These are phyloP conservation scores for Nycticebus coucang DNA, from an alignment of 2,113 vertebrate genomes.

Conservation along the genomic window DNA sequence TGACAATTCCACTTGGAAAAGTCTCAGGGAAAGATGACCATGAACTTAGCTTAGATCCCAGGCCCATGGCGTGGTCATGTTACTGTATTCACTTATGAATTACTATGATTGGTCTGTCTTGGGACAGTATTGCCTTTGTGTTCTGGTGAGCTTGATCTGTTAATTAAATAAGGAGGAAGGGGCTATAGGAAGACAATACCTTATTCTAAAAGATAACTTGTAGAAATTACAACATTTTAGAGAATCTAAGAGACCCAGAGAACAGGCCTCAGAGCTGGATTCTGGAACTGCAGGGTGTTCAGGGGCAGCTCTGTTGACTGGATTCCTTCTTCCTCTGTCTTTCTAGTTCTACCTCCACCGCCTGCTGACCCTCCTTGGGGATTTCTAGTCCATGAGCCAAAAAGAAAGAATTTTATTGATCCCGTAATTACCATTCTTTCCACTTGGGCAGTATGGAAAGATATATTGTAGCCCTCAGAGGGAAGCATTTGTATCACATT, in stretches of 20 bases:
- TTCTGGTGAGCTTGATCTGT: not conserved
- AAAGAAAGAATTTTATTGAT: constrained; percentile 19
- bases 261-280: not conserved
- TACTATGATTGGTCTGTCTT: not conserved
- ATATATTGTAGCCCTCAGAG: not conserved
- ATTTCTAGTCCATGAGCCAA: not conserved
- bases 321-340: not conserved
- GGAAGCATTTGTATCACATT: not conserved
- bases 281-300: not conserved
- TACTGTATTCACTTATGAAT: not conserved
- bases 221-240: not conserved
- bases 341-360: not conserved
- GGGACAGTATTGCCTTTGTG: not conserved
- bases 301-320: not conserved
- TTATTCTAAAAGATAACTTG: not conserved
- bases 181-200: not conserved
- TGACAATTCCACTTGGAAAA: not conserved
- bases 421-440: not conserved
- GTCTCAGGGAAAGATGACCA: not conserved
- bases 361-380: not conserved
- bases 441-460: not conserved
- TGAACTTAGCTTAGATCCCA: not conserved
- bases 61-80: not conserved
- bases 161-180: not conserved
- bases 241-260: not conserved